These are phyloP conservation scores for Eueides isabella DNA, from an alignment of 1,140 invertebrate species.

Conservation along the genomic window DNA sequence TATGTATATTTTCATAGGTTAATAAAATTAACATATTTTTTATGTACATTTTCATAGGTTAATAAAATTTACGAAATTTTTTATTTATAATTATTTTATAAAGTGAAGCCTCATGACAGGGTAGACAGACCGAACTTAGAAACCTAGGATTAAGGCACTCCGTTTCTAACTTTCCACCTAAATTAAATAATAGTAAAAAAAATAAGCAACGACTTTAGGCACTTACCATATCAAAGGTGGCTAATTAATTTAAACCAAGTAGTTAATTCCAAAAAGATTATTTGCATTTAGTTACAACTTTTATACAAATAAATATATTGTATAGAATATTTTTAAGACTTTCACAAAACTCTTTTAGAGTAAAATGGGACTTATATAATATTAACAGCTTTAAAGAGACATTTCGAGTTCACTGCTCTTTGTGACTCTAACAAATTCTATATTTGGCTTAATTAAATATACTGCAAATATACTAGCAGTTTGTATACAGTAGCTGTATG, in stretches of 20 bases:
- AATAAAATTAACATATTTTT: no score
- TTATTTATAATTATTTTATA: no score
- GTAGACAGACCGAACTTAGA: no score
- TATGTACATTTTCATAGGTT: no score
- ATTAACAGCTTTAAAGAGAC: background rate
- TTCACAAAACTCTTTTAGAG: background rate
- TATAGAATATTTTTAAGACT: background rate
- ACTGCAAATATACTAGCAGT: background rate
- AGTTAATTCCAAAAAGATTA: background rate
- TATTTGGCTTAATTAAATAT: background rate
- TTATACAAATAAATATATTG: background rate
- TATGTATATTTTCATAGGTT: no score
- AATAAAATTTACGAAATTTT: no score
- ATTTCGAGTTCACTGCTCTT: background rate
- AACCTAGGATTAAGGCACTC: no score
- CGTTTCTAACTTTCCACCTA: no score
- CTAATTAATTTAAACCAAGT: background rate
- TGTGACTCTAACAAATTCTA: background rate
- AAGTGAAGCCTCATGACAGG: no score
- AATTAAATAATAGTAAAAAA: no score
- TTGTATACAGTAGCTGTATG: no score
- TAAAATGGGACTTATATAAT: conserved; percentile 4
- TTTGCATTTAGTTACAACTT: background rate
- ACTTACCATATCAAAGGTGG: conserved; percentile 13
- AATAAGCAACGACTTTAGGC: background rate